Base-by-base conservation (phyloP, 2,797 vertebrate genomes). In the Loriculus beryllinus region DNA sequence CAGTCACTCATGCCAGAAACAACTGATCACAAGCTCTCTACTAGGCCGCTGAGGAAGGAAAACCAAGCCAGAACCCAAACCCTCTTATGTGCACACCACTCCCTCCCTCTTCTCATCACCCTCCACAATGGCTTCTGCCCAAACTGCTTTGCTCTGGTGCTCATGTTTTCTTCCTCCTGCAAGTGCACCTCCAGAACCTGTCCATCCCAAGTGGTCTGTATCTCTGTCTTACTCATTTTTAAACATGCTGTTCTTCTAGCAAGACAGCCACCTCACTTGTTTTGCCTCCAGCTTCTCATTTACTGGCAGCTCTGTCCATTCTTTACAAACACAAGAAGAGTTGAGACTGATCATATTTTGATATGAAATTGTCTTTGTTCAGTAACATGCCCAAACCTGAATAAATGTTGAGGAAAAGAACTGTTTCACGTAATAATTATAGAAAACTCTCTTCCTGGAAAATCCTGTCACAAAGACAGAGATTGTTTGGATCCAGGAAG, bases 401-500 rank as follows among this genome's bases (percentile, higher is more conserved):
- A 57, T 12, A 57, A 59, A 62, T 23, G 16, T 82, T 0, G 7
- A 94, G 15, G 54, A 72, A 88, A 92, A 62, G 5, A 59, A 60
- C 26, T 6, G 33, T 57, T 94, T 80, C 51, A 57, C 1, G 0
- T 49, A 91, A 68, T 47, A 81, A 90, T 88, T 62, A 84, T 0
- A 70, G 77, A 84, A 84, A 93, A 92, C 49, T 70, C 25, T 74
- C 78, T 90, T 90, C 80, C 65, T 86, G 47, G 76, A 77, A 91
- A 94, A 91, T 79, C 47, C 81, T 82, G 70, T n/a, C 65, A 79
- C 48, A 69, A 81, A 78, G 84, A 43, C 40, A 45, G 82, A 70
- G 47, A 76, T 51, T 95, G 84, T 84, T 88, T 80, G 89, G 87
- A 76, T 84, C 29, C 14, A 84, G 87, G 77, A 92, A 91, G 86